Evolutionary conservation across 2,888 invertebrate species (phyloP).

Genomic region (Eulithis testata): DNA sequence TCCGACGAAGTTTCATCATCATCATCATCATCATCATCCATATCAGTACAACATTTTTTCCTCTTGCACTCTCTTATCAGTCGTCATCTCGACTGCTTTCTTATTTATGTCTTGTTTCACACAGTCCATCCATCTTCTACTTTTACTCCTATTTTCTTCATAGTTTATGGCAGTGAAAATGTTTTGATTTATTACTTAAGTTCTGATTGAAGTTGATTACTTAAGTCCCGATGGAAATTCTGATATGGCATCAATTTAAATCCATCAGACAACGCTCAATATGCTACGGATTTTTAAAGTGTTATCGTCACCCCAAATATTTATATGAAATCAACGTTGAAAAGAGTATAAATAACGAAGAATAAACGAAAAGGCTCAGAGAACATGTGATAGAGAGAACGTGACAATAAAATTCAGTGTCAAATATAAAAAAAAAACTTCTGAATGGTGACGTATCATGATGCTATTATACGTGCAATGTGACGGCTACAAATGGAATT

Average conservation of each 20-base stretch:
- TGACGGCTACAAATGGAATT: conserved; percentile 60
- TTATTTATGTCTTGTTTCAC: too few relatives aligned
- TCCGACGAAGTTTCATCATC: too few relatives aligned
- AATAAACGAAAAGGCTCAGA: conserved; percentile 61
- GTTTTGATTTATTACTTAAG: not conserved
- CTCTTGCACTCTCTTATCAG: too few relatives aligned
- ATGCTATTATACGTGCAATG: conserved; percentile 39
- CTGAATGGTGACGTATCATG: conserved; percentile 51
- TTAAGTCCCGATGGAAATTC: not conserved
- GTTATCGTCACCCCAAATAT: conserved; percentile 32
- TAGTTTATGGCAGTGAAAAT: too few relatives aligned
- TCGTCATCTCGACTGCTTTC: too few relatives aligned
- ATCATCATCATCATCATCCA: too few relatives aligned
- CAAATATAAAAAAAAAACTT: conserved; percentile 53
- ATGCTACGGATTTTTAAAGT: conserved; percentile 29
- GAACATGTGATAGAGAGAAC: conserved; percentile 17
- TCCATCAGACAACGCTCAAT: not conserved
- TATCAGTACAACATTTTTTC: too few relatives aligned
- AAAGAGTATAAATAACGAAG: conserved; percentile 56
- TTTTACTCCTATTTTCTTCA: too few relatives aligned
- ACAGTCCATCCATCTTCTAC: too few relatives aligned
- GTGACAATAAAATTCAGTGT: conserved; percentile 54
- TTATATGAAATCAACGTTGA: conserved; percentile 22
- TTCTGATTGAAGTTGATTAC: too few relatives aligned
- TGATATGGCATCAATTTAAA: not conserved